These are phyloP conservation scores for Neomonachus schauinslandi DNA, from an alignment of 2,113 vertebrate genomes.

Conservation along the genomic window DNA sequence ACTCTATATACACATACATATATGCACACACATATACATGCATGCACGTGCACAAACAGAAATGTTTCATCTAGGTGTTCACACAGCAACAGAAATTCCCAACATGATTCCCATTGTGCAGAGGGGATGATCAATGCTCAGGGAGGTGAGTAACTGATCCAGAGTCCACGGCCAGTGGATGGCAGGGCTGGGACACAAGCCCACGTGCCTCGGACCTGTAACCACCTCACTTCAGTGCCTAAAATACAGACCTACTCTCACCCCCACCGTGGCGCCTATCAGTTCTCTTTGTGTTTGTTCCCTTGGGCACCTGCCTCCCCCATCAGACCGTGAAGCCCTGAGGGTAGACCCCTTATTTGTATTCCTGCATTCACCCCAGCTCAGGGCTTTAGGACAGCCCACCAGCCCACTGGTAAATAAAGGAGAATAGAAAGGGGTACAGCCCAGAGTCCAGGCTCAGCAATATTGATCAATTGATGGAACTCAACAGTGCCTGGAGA, in stretches of 20 bases:
- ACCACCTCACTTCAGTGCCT: not conserved
- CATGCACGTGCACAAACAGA: not conserved
- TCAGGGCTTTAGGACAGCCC: not conserved
- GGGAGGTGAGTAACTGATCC: too few species aligned
- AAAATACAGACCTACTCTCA: not conserved
- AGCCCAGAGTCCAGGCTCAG: not conserved
- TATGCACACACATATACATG: too few species aligned
- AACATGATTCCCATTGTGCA: not conserved
- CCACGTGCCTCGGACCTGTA: not conserved
- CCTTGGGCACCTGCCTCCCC: not conserved
- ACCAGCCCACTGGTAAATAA: not conserved
- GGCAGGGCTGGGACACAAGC: not conserved
- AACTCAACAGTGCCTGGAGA: not conserved
- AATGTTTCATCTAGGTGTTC: not conserved
- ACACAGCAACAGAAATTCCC: not conserved
- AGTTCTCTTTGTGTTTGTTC: fast-evolving
- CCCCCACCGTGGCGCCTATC: fast-evolving
- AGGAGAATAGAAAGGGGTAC: not conserved
- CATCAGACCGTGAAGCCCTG: not conserved
- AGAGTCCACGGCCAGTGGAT: too few species aligned
- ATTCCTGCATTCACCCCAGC: too few species aligned
- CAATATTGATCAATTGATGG: fast-evolving
- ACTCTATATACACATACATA: not conserved
- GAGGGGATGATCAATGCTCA: not conserved
- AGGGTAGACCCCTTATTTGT: not conserved